A percentile compares a stretch with the other conserved stretches of the same genome.
These are phyloP conservation scores for Picathartes gymnocephalus DNA, from an alignment of 2,113 vertebrate species.

Conservation along the genomic window DNA sequence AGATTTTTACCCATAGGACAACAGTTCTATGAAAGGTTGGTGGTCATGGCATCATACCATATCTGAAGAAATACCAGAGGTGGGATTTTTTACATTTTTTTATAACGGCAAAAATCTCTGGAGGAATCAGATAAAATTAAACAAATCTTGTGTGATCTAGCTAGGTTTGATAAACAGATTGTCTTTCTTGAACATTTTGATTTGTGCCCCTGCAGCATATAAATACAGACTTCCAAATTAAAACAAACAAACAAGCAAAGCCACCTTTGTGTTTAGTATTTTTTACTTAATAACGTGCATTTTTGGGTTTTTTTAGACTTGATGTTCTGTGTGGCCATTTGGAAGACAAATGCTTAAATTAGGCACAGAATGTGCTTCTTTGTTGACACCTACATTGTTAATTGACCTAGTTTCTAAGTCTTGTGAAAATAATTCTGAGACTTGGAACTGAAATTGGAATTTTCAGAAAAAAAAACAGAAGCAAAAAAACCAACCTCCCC, in stretches of 20 bases:
- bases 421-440: neutral
- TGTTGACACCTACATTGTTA: neutral
- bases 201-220: neutral
- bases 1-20: neutral
- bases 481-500: neutral
- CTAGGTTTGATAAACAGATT: neutral
- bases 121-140: neutral
- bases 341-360: neutral
- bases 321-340: neutral
- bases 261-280: neutral
- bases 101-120: neutral
- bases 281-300: neutral
- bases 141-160: neutral
- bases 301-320: neutral
- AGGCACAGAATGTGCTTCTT: neutral
- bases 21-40: neutral
- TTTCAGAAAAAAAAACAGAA: neutral
- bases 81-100: neutral
- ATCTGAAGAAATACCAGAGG: neutral
- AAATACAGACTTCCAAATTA: neutral
- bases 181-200: neutral
- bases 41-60: neutral
- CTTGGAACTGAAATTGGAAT: neutral
- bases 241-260: neutral
- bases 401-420: neutral